Evolutionary conservation across 2,797 vertebrate species (phyloP).

Genomic region (Microchirus variegatus): DNA sequence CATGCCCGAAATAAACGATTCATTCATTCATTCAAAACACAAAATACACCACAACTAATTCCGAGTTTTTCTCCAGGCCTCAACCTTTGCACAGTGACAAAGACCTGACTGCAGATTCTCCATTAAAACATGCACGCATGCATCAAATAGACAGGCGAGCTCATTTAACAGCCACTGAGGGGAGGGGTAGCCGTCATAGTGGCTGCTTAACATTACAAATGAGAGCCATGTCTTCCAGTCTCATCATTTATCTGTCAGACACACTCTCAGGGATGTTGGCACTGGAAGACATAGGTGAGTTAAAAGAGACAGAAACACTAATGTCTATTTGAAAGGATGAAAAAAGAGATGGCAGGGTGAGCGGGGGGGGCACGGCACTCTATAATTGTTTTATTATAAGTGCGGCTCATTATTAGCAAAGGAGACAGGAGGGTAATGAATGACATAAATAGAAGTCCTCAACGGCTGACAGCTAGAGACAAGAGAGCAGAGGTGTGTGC

Average conservation of each 20-base stretch:
- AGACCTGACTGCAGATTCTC: conserved; percentile 15
- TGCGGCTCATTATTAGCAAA: conserved; percentile 60
- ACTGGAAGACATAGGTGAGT: conserved; percentile 26
- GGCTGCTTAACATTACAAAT: conserved; percentile 47
- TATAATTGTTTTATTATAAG: conserved; percentile 65
- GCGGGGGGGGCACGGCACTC: conserved; percentile 8
- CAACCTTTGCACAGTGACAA: conserved; percentile 37
- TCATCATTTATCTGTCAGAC: conserved; percentile 46
- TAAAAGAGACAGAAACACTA: conserved; percentile 24
- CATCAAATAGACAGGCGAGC: conserved; percentile 22
- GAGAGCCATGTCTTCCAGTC: conserved; percentile 19
- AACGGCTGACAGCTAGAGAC: conserved; percentile 48
- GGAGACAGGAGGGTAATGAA: conserved; percentile 60
- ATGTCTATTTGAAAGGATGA: conserved; percentile 27
- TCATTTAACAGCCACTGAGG: conserved; percentile 23
- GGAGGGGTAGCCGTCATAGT: conserved; percentile 5
- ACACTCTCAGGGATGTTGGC: conserved; percentile 15
- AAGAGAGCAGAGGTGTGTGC: conserved; percentile 4
- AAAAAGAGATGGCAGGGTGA: conserved; percentile 3
- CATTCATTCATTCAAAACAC: no score
- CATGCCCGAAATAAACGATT: no score
- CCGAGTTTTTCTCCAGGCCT: conserved; percentile 6
- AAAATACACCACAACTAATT: conserved; percentile 15
- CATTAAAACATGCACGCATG: conserved; percentile 28
- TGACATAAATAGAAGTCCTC: conserved; percentile 51